phyloP scores from a whole-genome alignment of 53 echinoderm and acorn worm genomes.

The Henricia sp. region DNA sequence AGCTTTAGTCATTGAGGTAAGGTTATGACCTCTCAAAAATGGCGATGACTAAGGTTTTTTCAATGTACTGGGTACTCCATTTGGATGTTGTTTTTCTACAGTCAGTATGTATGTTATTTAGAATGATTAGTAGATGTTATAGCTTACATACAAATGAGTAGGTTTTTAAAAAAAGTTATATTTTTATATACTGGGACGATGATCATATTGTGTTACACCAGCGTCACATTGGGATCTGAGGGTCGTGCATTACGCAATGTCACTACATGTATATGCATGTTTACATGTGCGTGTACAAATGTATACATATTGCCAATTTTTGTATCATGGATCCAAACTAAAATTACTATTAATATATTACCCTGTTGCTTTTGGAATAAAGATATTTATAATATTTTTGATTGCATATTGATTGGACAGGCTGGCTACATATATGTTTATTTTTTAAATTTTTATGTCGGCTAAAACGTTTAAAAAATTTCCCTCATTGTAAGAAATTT shows the following conservation, averaged over 20 bases:
- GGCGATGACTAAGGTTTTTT: background rate
- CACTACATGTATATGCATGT: background rate
- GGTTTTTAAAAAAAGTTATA: background rate
- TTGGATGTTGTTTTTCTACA: constrained; percentile 15
- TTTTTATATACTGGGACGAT: background rate
- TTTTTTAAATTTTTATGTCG: background rate
- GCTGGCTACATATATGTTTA: background rate
- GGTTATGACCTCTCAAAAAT: background rate
- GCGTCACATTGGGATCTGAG: constrained; percentile 4
- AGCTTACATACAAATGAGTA: constrained; percentile 3
- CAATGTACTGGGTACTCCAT: background rate
- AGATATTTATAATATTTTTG: constrained; percentile 1
- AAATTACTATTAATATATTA: background rate
- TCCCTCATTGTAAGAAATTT: background rate
- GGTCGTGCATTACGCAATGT: background rate
- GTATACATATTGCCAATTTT: too few species aligned
- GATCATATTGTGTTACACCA: constrained; percentile 4
- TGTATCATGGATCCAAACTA: too few species aligned
- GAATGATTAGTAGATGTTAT: constrained; percentile 3
- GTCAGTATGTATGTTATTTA: background rate
- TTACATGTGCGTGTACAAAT: too few species aligned
- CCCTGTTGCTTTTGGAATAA: background rate
- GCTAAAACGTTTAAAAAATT: background rate
- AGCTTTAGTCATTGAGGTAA: background rate
- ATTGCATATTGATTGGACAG: constrained; percentile 5